Evolutionary conservation across 2,797 vertebrate species (phyloP).

Genomic region (Hylomyscus alleni): DNA sequence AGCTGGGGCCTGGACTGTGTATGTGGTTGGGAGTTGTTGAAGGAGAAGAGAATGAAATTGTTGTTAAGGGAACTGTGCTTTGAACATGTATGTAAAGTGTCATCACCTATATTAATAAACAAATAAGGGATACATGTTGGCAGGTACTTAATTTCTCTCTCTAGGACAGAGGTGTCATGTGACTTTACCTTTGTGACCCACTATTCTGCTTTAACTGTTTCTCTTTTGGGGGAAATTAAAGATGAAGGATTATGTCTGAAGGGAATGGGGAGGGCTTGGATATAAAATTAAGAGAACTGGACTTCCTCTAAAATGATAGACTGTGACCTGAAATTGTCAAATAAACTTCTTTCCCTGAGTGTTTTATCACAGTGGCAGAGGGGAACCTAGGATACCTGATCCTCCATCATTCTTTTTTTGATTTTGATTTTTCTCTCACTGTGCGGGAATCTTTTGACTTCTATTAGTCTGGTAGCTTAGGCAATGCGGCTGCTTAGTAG

Average conservation of each 20-base stretch:
- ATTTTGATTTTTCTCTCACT: neutral
- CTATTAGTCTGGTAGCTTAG: neutral
- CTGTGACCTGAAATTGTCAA: neutral
- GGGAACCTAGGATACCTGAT: neutral
- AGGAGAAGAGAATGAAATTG: neutral
- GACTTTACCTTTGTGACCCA: neutral
- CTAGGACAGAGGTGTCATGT: neutral
- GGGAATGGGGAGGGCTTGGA: too few species aligned
- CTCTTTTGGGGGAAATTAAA: neutral
- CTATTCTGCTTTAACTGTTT: neutral
- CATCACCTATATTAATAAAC: neutral
- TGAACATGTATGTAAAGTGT: neutral
- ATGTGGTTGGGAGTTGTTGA: too few species aligned
- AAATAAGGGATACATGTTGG: neutral
- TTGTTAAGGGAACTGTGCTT: neutral
- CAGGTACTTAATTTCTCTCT: neutral
- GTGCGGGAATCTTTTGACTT: too few species aligned
- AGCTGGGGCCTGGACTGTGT: too few species aligned
- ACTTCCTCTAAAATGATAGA: neutral
- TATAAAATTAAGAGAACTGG: neutral
- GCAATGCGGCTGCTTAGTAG: neutral
- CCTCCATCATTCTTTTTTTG: neutral
- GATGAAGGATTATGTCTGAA: neutral
- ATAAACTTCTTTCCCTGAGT: neutral
- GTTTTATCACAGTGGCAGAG: neutral